These are phyloP conservation scores for Leiothrix lutea DNA, from an alignment of 2,113 vertebrate genomes.

Conservation along the genomic window DNA sequence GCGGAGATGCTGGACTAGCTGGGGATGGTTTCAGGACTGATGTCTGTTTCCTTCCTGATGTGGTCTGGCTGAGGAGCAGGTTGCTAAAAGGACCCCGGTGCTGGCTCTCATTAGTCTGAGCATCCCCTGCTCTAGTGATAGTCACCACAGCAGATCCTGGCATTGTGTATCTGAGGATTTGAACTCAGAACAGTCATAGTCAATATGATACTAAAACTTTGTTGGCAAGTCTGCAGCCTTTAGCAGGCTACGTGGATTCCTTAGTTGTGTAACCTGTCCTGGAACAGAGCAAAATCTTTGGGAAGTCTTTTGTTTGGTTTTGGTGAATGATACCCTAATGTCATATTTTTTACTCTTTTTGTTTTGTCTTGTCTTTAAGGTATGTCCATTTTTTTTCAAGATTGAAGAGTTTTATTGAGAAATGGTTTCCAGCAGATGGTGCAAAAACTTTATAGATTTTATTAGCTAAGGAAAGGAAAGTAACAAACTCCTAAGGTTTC, in stretches of 20 bases:
- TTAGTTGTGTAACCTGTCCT: neutral
- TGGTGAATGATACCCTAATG: neutral
- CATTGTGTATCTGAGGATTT: neutral
- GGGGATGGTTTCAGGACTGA: neutral
- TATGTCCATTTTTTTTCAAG: neutral
- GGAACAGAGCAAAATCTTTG: neutral
- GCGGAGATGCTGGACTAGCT: neutral
- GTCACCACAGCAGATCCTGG: neutral
- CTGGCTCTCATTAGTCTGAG: neutral
- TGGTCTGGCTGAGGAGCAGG: neutral
- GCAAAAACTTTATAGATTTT: slow-evolving; percentile 6
- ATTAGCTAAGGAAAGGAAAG: neutral
- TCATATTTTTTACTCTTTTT: neutral
- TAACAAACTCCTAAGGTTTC: neutral
- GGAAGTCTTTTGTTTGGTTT: neutral
- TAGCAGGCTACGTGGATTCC: neutral
- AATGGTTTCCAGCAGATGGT: slow-evolving; percentile 17
- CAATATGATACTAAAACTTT: rapidly evolving
- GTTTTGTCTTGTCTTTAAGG: neutral
- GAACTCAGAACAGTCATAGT: neutral
- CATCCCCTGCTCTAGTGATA: neutral
- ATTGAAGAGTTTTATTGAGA: neutral
- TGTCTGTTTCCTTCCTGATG: rapidly evolving
- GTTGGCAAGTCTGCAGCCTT: neutral
- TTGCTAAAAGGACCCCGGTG: neutral